Base-by-base conservation (phyloP, 2,797 vertebrate species). In the Botia kubotai region DNA sequence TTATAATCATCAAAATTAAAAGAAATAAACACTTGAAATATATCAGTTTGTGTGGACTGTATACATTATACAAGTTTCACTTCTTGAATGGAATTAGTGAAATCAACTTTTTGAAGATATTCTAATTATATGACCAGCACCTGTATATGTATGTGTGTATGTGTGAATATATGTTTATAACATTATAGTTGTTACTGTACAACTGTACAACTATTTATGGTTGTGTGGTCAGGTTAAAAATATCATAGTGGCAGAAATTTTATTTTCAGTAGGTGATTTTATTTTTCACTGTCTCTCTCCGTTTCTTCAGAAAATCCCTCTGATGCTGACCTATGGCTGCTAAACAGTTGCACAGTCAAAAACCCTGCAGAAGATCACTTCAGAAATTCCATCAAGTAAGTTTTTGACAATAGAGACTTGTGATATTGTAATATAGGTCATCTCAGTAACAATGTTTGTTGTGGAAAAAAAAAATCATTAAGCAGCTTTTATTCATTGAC, bases 311-410 rank as follows among this genome's bases (percentile, higher is more conserved):
- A 98, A 23, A 92, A 95, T 82, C 92, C 97, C 1, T 87, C 93
- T 53, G 96, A 97, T 57, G 98, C 98, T 79, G 97, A 99, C 84
- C 87, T 99, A 65, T 99, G 97, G 98, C 87, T 99, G 81, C 93
- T 99, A 83, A 99, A 99, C 92, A 99, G 98, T 87, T 99, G 98
- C 76, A 99, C 98, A 0, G 98, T 99, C 82, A 99, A 99, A 92
- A 99, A 95, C 87, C 98, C 98, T 1, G 97, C 98, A 0, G 98
- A 99, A 86, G 97, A 99, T 88, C 97, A 99, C 91, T 99, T 99
- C 92, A 96, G 97, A 86, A 99, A 99, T 91, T 95, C 97, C 43
- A 97, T 99, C 90, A 98, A 94, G 98, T 99, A 96, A 91, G 94
- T 74, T 16, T 26, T 58, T 16, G 6, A n/a, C 8, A 5, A 55